Conservation (phyloP, 2,888 invertebrate species). For the Mimas tiliae region DNA sequence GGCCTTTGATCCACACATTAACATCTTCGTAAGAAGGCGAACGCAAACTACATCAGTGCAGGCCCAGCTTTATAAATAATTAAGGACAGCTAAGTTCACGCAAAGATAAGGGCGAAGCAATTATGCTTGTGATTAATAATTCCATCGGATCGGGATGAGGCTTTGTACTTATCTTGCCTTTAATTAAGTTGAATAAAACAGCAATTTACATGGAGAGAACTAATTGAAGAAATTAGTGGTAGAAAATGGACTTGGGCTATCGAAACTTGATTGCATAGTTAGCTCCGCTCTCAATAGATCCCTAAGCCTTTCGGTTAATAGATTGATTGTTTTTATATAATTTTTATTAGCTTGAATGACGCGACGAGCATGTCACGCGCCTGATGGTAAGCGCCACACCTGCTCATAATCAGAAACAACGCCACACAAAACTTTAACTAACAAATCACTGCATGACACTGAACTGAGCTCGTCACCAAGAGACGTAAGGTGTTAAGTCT, state of each 20-base stretch:
- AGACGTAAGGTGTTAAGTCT: too few species aligned
- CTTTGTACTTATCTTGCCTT: constrained; percentile 36
- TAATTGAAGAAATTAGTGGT: constrained; percentile 24
- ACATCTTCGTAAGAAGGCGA: constrained; percentile 26
- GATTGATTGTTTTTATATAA: too few species aligned
- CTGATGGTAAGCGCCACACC: too few species aligned
- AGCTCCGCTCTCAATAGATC: neutral
- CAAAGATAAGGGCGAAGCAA: constrained; percentile 46
- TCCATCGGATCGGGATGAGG: constrained; percentile 43
- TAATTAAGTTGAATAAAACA: constrained; percentile 46
- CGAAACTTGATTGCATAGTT: constrained; percentile 26
- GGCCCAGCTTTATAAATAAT: constrained; percentile 47
- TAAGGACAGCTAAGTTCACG: constrained; percentile 43
- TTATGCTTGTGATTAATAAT: constrained; percentile 54
- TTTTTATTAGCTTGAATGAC: too few species aligned
- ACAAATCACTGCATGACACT: too few species aligned
- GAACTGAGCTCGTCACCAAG: too few species aligned
- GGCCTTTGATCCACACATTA: constrained; percentile 24
- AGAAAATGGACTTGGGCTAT: constrained; percentile 25
- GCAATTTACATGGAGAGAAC: constrained; percentile 30
- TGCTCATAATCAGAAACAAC: too few species aligned
- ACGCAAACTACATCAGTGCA: constrained; percentile 42
- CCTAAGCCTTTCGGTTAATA: neutral
- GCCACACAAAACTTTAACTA: too few species aligned
- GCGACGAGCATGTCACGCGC: too few species aligned